Evolutionary conservation across 2,113 vertebrate genomes (phyloP), one percentile per base, ranked within the genome.

Genomic region (Ibidorhyncha struthersii): DNA sequence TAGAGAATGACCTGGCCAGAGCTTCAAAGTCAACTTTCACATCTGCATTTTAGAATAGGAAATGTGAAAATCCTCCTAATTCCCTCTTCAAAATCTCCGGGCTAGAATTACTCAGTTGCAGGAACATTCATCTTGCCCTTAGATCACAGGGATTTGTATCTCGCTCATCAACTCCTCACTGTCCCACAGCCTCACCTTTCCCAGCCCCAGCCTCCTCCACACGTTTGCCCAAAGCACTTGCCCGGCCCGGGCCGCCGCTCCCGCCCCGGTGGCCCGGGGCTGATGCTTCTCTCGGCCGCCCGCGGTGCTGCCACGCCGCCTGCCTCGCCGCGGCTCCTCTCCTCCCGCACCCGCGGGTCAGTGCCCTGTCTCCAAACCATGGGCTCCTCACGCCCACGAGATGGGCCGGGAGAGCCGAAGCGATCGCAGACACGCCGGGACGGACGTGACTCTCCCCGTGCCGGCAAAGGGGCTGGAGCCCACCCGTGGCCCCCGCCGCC

Each of bases 41-140:
- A 89, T 95, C 38, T 88, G 67, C 91, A 88, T 95, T 87, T 91
- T 76, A 82, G 77, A 94, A 87, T 70, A 87, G 71, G 81, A 95
- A 93, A 90, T 55, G 41, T 14, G 58, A 85, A 88, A 85, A 86
- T 94, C 2, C 5, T 93, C 59, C 32, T 59, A 62, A 85, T 73
- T 89, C 84, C 32, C 45, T 59, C 58, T 80, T 91, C 67, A 70
- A 49, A 69, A 70, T 88, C 58, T 55, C 49, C n/a, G 70, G 58
- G 32, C 49, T 90, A 41, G 70, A 59, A 82, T 89, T 65, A 89
- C 12, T 49, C 22, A 26, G 27, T 53, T 45, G 10, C 41, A 47
- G 65, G 71, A 71, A 73, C 27, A 45, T 47, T 72, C 1, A 16
- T 62, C 74, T 89, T 69, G 45, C 20, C 36, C 22, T 36, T 76